A percentile compares a stretch with the other conserved stretches of the same genome.
These are phyloP conservation scores for Anguilla obscura DNA, from an alignment of 2,797 vertebrate species.

Conservation along the genomic window DNA sequence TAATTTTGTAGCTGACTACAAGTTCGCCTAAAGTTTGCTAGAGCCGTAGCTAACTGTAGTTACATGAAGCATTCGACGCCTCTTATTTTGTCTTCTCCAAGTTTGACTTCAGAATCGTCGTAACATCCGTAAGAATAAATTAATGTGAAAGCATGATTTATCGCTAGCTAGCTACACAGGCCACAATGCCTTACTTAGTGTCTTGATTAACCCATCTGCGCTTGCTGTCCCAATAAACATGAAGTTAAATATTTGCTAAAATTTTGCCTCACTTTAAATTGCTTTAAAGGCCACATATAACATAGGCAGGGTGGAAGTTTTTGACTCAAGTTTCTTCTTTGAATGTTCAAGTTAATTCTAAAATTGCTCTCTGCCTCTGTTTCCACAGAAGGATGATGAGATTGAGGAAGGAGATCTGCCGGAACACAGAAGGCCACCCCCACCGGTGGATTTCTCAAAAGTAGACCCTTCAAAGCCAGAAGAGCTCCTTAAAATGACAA, in stretches of 20 bases:
- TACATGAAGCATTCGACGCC: no score
- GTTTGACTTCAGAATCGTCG: not conserved
- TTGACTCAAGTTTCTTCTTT: not conserved
- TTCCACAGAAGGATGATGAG: conserved; percentile 85
- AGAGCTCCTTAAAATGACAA: conserved; percentile 88
- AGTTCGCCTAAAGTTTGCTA: no score
- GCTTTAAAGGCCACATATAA: not conserved
- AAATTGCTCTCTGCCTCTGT: not conserved
- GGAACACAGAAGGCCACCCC: conserved; percentile 85
- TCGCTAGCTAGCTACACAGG: not conserved
- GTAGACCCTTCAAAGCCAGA: conserved; percentile 88
- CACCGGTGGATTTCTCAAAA: conserved; percentile 89
- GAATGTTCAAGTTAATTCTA: not conserved
- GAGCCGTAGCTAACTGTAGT: not conserved
- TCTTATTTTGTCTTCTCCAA: not conserved
- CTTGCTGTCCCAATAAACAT: not conserved
- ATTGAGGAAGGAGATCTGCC: conserved; percentile 96
- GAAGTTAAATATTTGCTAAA: no score
- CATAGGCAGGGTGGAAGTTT: not conserved
- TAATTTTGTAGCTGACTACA: no score
- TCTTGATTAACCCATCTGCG: not conserved
- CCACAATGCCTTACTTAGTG: not conserved
- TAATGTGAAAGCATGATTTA: not conserved
- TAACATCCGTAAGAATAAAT: not conserved
- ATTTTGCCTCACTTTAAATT: no score